These are phyloP conservation scores for Holcopasites calliopsidis DNA, from an alignment of 1,140 invertebrate genomes.

Conservation along the genomic window DNA sequence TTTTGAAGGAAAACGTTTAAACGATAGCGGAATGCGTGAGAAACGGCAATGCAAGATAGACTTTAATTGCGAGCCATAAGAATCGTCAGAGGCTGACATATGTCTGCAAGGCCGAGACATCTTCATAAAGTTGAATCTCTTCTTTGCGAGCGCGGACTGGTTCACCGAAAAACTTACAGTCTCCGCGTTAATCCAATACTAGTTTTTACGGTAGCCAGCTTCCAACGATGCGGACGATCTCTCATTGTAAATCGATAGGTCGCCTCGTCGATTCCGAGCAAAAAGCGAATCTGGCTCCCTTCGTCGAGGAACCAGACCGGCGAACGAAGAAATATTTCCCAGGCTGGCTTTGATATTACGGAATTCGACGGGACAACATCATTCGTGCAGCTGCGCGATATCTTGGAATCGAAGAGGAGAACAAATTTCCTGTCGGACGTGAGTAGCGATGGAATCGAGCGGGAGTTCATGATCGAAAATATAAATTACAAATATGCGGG, in stretches of 20 bases:
- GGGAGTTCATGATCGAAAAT: not conserved
- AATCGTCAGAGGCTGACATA: constrained; percentile 39
- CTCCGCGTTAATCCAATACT: constrained; percentile 66
- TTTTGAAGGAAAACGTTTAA: too few species aligned
- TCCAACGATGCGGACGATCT: constrained; percentile 36
- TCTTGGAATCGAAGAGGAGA: constrained; percentile 42
- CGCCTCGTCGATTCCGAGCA: constrained; percentile 33
- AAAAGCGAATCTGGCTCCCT: constrained; percentile 49
- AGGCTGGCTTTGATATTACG: constrained; percentile 41
- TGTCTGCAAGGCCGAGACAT: constrained; percentile 45
- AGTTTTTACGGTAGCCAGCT: constrained; percentile 51
- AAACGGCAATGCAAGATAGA: too few species aligned
- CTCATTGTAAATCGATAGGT: constrained; percentile 65
- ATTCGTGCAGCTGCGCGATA: constrained; percentile 55
- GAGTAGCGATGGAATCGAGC: not conserved
- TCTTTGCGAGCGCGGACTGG: constrained; percentile 34
- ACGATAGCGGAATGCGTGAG: too few species aligned
- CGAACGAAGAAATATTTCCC: constrained; percentile 55
- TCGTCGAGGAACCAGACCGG: constrained; percentile 23
- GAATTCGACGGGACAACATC: constrained; percentile 58
- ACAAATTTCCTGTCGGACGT: constrained; percentile 51
- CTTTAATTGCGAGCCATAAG: constrained; percentile 1
- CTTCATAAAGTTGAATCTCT: constrained; percentile 57
- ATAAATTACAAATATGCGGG: too few species aligned
- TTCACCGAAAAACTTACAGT: constrained; percentile 49